Conservation (phyloP, 1,140 invertebrate species). For the Rhagoletis pomonella region DNA sequence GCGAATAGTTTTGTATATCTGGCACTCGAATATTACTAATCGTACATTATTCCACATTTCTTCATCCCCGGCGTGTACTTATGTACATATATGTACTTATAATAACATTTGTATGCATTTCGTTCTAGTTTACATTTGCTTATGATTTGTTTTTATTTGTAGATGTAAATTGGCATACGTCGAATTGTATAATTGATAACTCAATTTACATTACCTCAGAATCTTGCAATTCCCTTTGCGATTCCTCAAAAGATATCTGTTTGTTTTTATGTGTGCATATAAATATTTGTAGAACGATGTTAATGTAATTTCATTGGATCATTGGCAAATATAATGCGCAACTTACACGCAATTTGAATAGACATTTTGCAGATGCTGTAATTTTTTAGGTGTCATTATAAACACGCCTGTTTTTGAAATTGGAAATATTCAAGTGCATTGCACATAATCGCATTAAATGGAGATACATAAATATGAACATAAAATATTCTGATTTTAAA, state of each 20-base stretch:
- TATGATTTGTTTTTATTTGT: not conserved
- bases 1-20: not conserved
- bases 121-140: conserved; percentile 22
- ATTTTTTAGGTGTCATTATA: too few relatives aligned
- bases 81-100: not conserved
- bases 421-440: too few relatives aligned
- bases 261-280: not conserved
- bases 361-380: too few relatives aligned
- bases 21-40: conserved; percentile 22
- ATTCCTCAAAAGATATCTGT: not conserved
- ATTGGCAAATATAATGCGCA: not conserved
- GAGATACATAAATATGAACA: too few relatives aligned
- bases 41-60: not conserved
- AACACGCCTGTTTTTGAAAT: too few relatives aligned
- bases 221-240: conserved; percentile 33
- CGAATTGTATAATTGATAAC: conserved; percentile 41
- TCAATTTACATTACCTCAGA: conserved; percentile 25
- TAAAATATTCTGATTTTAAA: too few relatives aligned
- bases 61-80: not conserved
- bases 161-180: conserved; percentile 25
- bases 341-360: not conserved
- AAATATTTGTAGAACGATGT: not conserved
- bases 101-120: too few relatives aligned
- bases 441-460: too few relatives aligned
- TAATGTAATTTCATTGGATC: not conserved